Evolutionary conservation across 2,797 vertebrate genomes (phyloP).

Genomic region (Sebastolobus altivelis): DNA sequence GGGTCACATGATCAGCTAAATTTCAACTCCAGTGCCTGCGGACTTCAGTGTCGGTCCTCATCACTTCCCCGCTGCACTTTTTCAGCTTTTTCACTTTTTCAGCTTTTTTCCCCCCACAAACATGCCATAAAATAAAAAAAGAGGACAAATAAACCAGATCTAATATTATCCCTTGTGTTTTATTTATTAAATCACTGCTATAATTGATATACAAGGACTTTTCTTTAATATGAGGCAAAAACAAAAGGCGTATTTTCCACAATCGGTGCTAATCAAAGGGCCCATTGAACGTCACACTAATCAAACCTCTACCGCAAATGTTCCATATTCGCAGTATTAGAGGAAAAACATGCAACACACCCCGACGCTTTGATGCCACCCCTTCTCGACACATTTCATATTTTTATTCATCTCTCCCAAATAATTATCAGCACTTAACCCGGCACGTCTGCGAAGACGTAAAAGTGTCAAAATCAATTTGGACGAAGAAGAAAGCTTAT

Average conservation of each 20-base stretch:
- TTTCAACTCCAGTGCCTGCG: slow-evolving; percentile 74
- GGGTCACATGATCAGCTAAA: slow-evolving; percentile 77
- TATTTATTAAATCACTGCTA: slow-evolving; percentile 39
- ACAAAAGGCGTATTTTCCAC: slow-evolving; percentile 29
- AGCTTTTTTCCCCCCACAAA: background rate
- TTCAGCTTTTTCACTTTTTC: slow-evolving; percentile 55
- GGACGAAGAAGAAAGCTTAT: slow-evolving; percentile 62
- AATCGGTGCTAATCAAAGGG: slow-evolving; percentile 64
- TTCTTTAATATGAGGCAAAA: slow-evolving; percentile 32
- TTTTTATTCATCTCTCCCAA: slow-evolving; percentile 69
- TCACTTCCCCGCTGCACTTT: slow-evolving; percentile 60
- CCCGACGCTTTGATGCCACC: slow-evolving; percentile 70
- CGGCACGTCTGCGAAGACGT: slow-evolving; percentile 64
- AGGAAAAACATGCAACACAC: slow-evolving; percentile 51
- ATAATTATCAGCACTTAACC: slow-evolving; percentile 84
- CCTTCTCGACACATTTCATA: slow-evolving; percentile 54
- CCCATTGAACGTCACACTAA: slow-evolving; percentile 61
- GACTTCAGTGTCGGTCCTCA: slow-evolving; percentile 68
- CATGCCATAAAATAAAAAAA: background rate
- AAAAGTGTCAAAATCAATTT: slow-evolving; percentile 78
- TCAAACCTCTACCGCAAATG: slow-evolving; percentile 63
- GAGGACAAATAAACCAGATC: background rate
- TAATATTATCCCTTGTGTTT: background rate
- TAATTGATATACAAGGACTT: slow-evolving; percentile 26
- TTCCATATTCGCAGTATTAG: slow-evolving; percentile 45